A percentile compares a stretch with the other conserved stretches of the same genome.
Conservation (phyloP, 2,888 invertebrate species). For the Lacanobia oleracea region DNA sequence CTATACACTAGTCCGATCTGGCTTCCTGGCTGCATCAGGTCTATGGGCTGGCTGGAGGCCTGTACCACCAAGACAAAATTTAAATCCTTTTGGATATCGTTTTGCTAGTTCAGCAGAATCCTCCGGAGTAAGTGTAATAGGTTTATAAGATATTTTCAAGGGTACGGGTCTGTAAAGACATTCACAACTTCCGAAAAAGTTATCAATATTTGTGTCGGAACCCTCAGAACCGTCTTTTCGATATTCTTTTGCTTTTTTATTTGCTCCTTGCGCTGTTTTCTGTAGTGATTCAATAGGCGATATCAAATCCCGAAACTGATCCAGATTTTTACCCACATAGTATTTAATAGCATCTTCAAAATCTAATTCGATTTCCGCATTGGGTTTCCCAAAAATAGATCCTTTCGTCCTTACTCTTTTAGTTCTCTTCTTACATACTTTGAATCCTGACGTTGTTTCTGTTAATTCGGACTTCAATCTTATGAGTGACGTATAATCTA, state of each 20-base stretch:
- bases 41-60: slow-evolving; percentile 56
- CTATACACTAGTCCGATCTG: slow-evolving; percentile 42
- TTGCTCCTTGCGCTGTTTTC: background rate
- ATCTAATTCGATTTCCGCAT: slow-evolving; percentile 37
- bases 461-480: slow-evolving; percentile 73
- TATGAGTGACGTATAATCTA: slow-evolving; percentile 20
- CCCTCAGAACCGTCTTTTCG: background rate
- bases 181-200: background rate
- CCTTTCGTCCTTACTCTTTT: background rate
- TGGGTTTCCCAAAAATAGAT: background rate
- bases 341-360: slow-evolving; percentile 70
- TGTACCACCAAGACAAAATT: slow-evolving; percentile 70
- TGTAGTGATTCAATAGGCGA: slow-evolving; percentile 1
- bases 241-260: background rate
- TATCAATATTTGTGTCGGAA: background rate
- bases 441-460: slow-evolving; percentile 74
- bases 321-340: slow-evolving; percentile 69
- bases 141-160: background rate
- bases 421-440: slow-evolving; percentile 61
- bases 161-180: slow-evolving; percentile 15
- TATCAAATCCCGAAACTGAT: slow-evolving; percentile 50
- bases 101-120: slow-evolving; percentile 24
- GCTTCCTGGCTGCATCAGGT: slow-evolving; percentile 29
- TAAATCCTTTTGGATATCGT: slow-evolving; percentile 62
- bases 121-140: background rate